Evolutionary conservation across 2,113 vertebrate genomes (phyloP), one percentile per base, ranked within the genome.

Genomic region (Cricetomys ansorgei): DNA sequence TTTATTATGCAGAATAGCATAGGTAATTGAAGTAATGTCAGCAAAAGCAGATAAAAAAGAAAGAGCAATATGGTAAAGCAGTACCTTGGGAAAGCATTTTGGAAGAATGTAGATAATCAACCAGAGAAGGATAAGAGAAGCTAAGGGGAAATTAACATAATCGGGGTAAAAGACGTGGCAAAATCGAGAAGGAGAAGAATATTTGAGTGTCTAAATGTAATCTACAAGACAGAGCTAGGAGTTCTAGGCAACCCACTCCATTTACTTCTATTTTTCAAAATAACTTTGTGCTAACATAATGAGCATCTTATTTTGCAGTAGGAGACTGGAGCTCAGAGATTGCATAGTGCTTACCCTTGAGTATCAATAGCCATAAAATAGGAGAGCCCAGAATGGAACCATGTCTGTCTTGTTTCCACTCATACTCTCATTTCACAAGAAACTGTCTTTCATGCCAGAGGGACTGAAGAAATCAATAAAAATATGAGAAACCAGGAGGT

Each of bases 231-330:
- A 89, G 7, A 55, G 65, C 9, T 69, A 50, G 31, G 45, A 59
- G 50, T 69, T 86, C 72, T 57, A 87, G 37, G 11, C 13, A 59
- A n/a, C 59, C 93, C 34, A 27, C 27, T 7, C 5, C 57, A 90
- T 73, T 95, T 59, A 67, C 34, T 86, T 94, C 73, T 95, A 69
- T 73, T 85, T 92, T 17, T 81, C 43, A 89, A 92, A 94, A 95
- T 57, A 85, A 91, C 8, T 15, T 25, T n/a, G 29, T 48, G 31
- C 87, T n/a, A 62, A 43, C 9, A 69, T 7, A 86, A 85, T 57
- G 23, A 84, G 5, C n/a, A 37, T 55, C 23, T 92, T 31, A 55
- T 80, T 89, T 88, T 83, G 7, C 67, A 83, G 5, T 9, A 64
- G 57, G 23, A 69, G 89, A 55, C 40, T 9, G 29, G 11, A 2